A percentile compares a stretch with the other conserved stretches of the same genome.
phyloP scores from a whole-genome alignment of 2,113 vertebrate species.

The Piprites chloris region DNA sequence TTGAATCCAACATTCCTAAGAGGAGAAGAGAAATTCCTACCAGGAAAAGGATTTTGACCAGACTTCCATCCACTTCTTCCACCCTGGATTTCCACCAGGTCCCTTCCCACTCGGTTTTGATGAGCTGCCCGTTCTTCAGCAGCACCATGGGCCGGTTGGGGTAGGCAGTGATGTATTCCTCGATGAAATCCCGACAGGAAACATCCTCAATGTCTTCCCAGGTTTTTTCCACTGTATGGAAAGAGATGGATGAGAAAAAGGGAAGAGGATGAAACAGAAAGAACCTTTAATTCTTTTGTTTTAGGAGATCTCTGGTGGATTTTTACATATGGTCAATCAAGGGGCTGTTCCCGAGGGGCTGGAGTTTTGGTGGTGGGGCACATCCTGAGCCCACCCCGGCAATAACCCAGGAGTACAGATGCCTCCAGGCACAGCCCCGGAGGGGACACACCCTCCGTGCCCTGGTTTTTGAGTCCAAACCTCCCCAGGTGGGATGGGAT shows the following conservation, averaged over 20 bases:
- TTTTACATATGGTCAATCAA: background rate
- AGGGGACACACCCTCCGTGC: rapidly evolving
- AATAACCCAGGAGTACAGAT: background rate
- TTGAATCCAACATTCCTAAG: rapidly evolving
- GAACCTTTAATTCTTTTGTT: rapidly evolving
- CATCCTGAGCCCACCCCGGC: background rate
- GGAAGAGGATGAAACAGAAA: rapidly evolving
- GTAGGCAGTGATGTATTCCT: conserved; percentile 95
- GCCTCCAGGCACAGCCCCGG: background rate
- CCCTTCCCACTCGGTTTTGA: conserved; percentile 98
- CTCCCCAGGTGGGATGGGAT: background rate
- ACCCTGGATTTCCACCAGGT: conserved; percentile 98
- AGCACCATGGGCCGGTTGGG: conserved; percentile 98
- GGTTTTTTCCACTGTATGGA: conserved; percentile 81
- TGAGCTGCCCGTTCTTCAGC: conserved; percentile 91
- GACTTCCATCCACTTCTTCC: conserved; percentile 95
- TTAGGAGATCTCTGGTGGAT: background rate
- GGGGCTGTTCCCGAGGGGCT: rapidly evolving
- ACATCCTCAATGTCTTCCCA: conserved; percentile 98
- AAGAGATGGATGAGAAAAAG: background rate
- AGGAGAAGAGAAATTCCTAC: conserved; percentile 62
- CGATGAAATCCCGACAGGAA: conserved; percentile 94
- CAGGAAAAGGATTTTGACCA: conserved; percentile 97
- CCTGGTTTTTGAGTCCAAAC: background rate
- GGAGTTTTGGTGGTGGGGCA: background rate